Percentiles rank a stretch among this genome's conserved stretches.
These are phyloP conservation scores for Pavo muticus DNA, from an alignment of 2,113 vertebrate species.

Conservation along the genomic window DNA sequence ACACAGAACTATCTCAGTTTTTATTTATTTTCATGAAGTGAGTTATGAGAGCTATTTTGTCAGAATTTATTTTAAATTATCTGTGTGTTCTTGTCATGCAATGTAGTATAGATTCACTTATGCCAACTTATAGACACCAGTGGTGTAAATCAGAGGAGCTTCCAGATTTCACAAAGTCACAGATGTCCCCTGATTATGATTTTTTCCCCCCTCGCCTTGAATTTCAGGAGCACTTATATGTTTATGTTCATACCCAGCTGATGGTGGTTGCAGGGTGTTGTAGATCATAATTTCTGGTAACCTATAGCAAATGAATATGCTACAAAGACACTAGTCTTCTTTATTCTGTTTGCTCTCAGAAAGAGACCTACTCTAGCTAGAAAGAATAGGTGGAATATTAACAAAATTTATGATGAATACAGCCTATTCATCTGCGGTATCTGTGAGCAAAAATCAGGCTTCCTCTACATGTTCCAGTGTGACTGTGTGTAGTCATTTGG, in stretches of 20 bases:
- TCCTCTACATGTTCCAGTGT: background rate
- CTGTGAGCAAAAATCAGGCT: background rate
- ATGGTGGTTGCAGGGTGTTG: background rate
- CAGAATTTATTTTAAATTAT: background rate
- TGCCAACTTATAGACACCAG: background rate
- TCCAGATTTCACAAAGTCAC: background rate
- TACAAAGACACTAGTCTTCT: background rate
- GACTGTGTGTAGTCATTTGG: background rate
- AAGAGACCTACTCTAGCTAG: background rate
- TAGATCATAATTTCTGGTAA: background rate
- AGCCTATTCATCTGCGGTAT: background rate
- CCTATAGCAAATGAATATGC: background rate
- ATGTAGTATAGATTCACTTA: background rate
- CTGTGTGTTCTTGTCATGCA: background rate
- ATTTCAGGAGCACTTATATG: background rate
- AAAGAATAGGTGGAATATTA: background rate
- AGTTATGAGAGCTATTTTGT: background rate
- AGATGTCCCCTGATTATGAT: background rate
- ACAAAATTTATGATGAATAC: background rate
- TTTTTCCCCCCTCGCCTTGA: accelerated
- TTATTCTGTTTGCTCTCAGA: background rate
- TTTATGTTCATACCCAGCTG: background rate
- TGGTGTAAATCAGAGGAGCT: background rate
- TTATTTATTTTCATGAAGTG: background rate
- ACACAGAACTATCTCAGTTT: background rate